phyloP scores from a whole-genome alignment of 2,113 vertebrate genomes.

The Cettia cetti region DNA sequence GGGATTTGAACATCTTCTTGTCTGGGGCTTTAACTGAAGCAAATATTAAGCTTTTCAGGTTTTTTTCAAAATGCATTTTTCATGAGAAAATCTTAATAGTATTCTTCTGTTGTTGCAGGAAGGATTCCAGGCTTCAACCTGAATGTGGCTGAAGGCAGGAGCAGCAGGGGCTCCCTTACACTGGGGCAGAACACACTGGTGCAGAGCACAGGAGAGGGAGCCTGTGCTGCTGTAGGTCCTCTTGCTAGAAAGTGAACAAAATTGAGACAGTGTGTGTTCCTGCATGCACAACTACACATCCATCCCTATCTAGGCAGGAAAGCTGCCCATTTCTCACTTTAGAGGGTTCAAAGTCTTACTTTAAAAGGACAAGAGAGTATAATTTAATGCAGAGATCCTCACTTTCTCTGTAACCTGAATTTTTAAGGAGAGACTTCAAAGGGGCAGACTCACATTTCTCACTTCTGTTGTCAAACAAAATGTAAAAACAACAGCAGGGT shows the following conservation, averaged over 20 bases:
- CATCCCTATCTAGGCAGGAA: background rate
- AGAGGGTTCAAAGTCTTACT: background rate
- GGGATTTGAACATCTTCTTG: background rate
- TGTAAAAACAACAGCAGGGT: background rate
- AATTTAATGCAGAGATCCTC: background rate
- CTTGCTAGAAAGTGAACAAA: background rate
- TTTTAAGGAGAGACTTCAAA: background rate
- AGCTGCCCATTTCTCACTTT: background rate
- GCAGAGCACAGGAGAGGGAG: background rate
- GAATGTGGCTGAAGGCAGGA: background rate
- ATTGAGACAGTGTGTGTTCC: background rate
- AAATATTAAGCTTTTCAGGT: background rate
- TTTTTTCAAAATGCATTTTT: background rate
- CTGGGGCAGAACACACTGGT: background rate
- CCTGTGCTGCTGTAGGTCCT: background rate
- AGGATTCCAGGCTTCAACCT: background rate
- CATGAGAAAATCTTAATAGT: background rate
- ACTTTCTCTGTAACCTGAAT: background rate
- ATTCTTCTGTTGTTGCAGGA: background rate
- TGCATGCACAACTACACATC: background rate
- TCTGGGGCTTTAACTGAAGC: background rate
- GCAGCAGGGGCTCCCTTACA: fast-evolving
- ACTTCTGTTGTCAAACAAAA: background rate
- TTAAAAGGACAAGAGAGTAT: background rate
- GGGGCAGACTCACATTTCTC: background rate